These are phyloP conservation scores for Cynopterus brachyotis DNA, from an alignment of 2,113 vertebrate species.

Conservation along the genomic window DNA sequence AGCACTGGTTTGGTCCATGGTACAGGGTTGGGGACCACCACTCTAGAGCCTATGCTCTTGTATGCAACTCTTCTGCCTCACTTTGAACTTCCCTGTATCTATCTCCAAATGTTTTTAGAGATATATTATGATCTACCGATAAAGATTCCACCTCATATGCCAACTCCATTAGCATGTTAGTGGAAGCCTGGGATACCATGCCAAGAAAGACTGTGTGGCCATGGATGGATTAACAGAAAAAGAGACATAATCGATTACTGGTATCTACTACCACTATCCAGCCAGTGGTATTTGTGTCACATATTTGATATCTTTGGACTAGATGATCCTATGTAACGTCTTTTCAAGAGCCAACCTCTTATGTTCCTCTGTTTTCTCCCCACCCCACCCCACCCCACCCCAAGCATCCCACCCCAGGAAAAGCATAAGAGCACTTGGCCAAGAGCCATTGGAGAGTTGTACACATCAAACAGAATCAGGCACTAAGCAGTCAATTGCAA, in stretches of 20 bases:
- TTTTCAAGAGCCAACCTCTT: not conserved
- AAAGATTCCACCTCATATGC: not conserved
- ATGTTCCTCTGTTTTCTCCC: not conserved
- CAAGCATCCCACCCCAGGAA: not conserved
- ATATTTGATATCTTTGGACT: not conserved
- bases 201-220: not conserved
- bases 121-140: not conserved
- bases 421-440: not conserved
- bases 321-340: not conserved
- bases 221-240: not conserved
- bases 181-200: not conserved
- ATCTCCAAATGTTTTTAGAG: not conserved
- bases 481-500: not conserved
- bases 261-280: not conserved
- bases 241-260: not conserved
- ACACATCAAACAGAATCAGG: not conserved
- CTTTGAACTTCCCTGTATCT: not conserved
- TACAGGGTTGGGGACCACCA: too few relatives aligned
- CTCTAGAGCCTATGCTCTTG: not conserved
- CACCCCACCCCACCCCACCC: too few relatives aligned
- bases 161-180: not conserved
- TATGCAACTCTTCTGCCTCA: not conserved
- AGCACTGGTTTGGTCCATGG: too few relatives aligned
- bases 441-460: not conserved
- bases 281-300: not conserved